Percentiles rank a stretch among this genome's conserved stretches.
Conservation (phyloP, 2,888 invertebrate genomes). For the Epicampocera succincta region DNA sequence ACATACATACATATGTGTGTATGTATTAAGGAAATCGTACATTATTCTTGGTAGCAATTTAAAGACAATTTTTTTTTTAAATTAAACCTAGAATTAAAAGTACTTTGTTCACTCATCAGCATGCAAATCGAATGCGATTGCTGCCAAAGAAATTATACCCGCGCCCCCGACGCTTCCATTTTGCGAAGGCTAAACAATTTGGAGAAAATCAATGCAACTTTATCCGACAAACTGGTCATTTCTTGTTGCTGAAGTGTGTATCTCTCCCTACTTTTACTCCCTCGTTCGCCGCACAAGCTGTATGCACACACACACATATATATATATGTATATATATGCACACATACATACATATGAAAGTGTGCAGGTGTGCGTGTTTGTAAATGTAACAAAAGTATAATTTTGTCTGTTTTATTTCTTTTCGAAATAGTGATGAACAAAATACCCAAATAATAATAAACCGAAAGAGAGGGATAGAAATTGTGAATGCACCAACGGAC, state of each 20-base stretch:
- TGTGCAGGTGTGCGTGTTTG: background rate
- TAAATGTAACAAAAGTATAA: constrained; percentile 7
- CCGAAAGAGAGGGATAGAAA: constrained; percentile 12
- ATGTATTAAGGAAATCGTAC: no score
- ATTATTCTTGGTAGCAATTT: no score
- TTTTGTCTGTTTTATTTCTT: constrained; percentile 24
- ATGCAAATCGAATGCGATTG: background rate
- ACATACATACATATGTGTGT: no score
- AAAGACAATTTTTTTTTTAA: no score
- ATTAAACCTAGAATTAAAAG: no score
- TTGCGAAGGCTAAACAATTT: constrained; percentile 6
- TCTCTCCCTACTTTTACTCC: constrained; percentile 2
- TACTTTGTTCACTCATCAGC: background rate
- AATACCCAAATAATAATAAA: background rate
- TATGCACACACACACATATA: background rate
- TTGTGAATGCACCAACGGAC: background rate
- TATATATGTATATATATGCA: background rate
- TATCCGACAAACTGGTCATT: constrained; percentile 20
- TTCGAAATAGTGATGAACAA: constrained; percentile 17
- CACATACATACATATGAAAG: background rate
- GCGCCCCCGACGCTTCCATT: background rate
- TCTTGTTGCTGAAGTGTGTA: constrained; percentile 9
- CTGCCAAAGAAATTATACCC: background rate
- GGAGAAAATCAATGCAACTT: constrained; percentile 28
- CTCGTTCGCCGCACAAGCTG: constrained; percentile 14